These are phyloP conservation scores for Sesamia nonagrioides DNA, from an alignment of 1,140 invertebrate species.

Conservation along the genomic window DNA sequence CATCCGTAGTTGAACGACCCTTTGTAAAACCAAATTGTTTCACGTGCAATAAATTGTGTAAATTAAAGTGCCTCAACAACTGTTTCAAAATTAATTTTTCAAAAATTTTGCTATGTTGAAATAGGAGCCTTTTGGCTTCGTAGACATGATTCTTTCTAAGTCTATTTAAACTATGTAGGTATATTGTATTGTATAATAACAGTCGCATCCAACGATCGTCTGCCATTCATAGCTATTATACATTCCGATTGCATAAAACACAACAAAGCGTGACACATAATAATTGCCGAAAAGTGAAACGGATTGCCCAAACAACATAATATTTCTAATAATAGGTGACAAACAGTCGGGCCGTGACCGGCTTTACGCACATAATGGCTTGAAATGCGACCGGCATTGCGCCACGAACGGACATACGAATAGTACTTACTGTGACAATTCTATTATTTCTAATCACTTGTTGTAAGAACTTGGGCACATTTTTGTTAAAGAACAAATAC, in stretches of 20 bases:
- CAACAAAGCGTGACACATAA: neutral
- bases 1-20: too few relatives aligned
- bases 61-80: too few relatives aligned
- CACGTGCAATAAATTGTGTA: too few relatives aligned
- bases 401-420: constrained; percentile 24
- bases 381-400: constrained; percentile 11
- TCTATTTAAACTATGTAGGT: too few relatives aligned
- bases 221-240: neutral
- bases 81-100: too few relatives aligned
- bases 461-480: neutral
- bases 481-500: too few relatives aligned
- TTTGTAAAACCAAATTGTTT: too few relatives aligned
- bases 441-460: constrained; percentile 1
- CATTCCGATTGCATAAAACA: neutral
- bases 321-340: constrained; percentile 31
- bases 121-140: too few relatives aligned
- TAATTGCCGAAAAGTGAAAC: constrained; percentile 19
- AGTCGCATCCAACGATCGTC: too few relatives aligned
- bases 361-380: neutral
- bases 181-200: too few relatives aligned
- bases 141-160: too few relatives aligned
- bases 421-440: constrained; percentile 30
- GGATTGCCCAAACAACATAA: constrained; percentile 7
- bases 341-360: constrained; percentile 8
- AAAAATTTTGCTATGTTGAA: too few relatives aligned